Evolutionary conservation across 2,113 vertebrate genomes (phyloP).

Genomic region (Bucco capensis): DNA sequence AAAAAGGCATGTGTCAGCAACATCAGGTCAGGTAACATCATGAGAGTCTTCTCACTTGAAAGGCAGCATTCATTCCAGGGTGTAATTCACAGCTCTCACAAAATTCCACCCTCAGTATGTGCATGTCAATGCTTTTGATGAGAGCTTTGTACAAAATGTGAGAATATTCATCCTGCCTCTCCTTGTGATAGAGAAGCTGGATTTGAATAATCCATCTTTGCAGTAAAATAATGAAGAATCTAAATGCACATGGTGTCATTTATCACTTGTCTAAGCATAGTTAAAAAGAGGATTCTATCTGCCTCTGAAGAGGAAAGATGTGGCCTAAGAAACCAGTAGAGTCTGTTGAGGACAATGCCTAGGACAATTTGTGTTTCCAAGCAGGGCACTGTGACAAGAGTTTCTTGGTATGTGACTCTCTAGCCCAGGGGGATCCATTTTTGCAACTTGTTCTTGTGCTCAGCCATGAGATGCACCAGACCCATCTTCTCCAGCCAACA

Average conservation of each 20-base stretch:
- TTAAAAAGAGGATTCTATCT: not conserved
- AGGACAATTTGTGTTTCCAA: not conserved
- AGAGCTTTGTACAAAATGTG: not conserved
- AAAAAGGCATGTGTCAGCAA: not conserved
- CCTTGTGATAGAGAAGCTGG: not conserved
- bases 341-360: not conserved
- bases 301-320: not conserved
- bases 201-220: not conserved
- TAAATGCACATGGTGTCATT: not conserved
- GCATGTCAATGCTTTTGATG: not conserved
- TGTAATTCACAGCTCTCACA: not conserved
- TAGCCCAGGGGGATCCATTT: not conserved
- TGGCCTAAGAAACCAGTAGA: not conserved
- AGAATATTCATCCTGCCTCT: not conserved
- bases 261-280: not conserved
- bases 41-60: not conserved
- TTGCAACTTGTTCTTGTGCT: rapidly evolving
- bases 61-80: not conserved
- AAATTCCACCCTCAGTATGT: not conserved
- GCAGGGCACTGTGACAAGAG: rapidly evolving
- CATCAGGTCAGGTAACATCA: not conserved
- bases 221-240: not conserved
- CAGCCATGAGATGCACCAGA: not conserved
- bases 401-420: not conserved
- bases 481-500: not conserved